Base-by-base conservation (phyloP, 2,113 vertebrate genomes). In the Ammospiza nelsoni region DNA sequence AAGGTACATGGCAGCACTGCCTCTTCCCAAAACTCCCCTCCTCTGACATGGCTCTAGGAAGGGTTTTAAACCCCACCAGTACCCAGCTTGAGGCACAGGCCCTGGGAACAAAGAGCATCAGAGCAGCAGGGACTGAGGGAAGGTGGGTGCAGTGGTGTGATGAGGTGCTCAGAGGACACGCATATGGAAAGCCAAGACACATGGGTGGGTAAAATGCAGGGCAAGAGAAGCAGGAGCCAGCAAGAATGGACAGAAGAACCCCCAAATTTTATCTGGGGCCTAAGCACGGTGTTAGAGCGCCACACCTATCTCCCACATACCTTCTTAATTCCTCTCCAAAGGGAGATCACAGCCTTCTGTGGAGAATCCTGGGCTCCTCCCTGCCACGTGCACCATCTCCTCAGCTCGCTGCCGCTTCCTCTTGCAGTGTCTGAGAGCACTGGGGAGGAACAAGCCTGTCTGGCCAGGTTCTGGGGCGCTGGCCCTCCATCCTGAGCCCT, bases 361-460 rank as follows among this genome's bases (percentile, higher is more conserved):
- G 24, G 46, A 78, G 28, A 48, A 48, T 55, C 52, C 23, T 0
- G 8, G 18, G 51, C 72, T 81, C 68, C 77, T 94, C 54, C 71
- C 54, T 2, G 1, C 25, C 88, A 88, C 2, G 11, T 93, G 95
- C 55, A 57, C 28, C 66, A 62, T 13, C 4, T 83, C 24, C 20
- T n/a, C 46, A 33, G 7, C 62, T 80, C 1, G 0, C 21, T 43
- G 21, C 28, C 0, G 1, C 63, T 96, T 96, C 94, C 95, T 94
- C 72, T 84, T 84, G 89, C 7, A 35, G 76, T 74, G 90, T 96
- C 90, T 97, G 92, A 90, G 73, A 43, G 55, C 86, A 74, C 23
- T 25, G 92, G 17, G 72, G 96, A 77, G 83, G 90, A 96, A 92
- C 91, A 84, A 39, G 65, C 24, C 41, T 2, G 2, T 94, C 94